A percentile compares a stretch with the other conserved stretches of the same genome.
These are phyloP conservation scores for Sarcophaga bullata DNA, from an alignment of 1,140 invertebrate genomes.

Conservation along the genomic window DNA sequence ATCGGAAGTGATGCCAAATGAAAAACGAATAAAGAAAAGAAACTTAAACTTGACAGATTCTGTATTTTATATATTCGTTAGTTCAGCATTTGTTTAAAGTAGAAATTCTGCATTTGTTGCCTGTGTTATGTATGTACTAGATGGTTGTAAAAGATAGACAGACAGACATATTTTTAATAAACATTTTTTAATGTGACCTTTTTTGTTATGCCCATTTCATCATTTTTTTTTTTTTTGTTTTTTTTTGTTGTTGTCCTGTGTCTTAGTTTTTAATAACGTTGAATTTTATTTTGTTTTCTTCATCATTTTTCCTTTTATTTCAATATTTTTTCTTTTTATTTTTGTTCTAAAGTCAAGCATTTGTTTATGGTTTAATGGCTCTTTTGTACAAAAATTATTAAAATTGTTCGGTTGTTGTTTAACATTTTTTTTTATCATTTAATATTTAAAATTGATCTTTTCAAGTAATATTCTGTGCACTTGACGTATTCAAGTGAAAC, in stretches of 20 bases:
- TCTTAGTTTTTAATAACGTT: constrained; percentile 22
- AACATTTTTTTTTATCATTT: neutral
- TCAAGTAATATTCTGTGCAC: constrained; percentile 22
- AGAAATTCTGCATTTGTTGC: too few species aligned
- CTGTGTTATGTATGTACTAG: too few species aligned
- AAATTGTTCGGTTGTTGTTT: constrained; percentile 33
- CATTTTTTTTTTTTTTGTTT: constrained; percentile 2
- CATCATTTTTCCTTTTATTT: neutral
- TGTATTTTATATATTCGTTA: neutral
- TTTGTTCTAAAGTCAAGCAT: constrained; percentile 30
- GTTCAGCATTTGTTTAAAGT: neutral
- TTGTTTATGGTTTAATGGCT: constrained; percentile 36
- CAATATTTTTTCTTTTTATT: neutral
- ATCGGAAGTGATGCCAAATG: too few species aligned
- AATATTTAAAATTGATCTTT: constrained; percentile 25
- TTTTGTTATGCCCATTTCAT: neutral
- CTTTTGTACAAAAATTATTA: constrained; percentile 38
- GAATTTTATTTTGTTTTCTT: neutral
- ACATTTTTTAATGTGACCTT: constrained; percentile 34
- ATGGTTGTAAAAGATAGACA: too few species aligned
- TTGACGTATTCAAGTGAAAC: constrained; percentile 30
- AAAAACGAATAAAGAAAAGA: too few species aligned
- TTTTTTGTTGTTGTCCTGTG: neutral
- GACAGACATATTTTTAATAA: constrained; percentile 28
- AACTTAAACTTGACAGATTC: too few species aligned